Percentiles rank a stretch among this genome's conserved stretches.
Evolutionary conservation across 2,888 invertebrate genomes (phyloP).

Genomic region (Cephus spinipes): DNA sequence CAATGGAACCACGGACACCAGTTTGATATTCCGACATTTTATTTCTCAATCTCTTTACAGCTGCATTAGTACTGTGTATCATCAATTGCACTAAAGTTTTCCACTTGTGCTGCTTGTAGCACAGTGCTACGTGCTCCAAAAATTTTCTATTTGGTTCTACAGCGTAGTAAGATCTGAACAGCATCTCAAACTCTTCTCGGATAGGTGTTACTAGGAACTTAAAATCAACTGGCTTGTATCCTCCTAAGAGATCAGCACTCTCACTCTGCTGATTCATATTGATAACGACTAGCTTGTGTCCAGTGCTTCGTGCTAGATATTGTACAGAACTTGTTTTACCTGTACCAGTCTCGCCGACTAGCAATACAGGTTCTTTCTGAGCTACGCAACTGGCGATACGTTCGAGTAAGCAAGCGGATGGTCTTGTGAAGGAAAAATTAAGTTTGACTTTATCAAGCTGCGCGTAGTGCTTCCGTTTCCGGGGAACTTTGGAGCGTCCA

Average conservation of each 20-base stretch:
- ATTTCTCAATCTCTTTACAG: slow-evolving; percentile 69
- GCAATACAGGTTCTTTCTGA: slow-evolving; percentile 88
- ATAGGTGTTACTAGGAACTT: slow-evolving; percentile 86
- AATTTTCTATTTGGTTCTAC: slow-evolving; percentile 85
- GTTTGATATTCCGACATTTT: neutral
- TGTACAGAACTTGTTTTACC: slow-evolving; percentile 98
- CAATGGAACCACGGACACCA: slow-evolving; percentile 22
- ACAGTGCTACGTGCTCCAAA: slow-evolving; percentile 81
- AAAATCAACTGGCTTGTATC: slow-evolving; percentile 95
- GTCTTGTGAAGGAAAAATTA: slow-evolving; percentile 86
- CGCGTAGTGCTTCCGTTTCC: slow-evolving; percentile 42
- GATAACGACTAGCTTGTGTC: slow-evolving; percentile 89
- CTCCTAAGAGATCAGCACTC: slow-evolving; percentile 95
- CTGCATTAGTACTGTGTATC: slow-evolving; percentile 77
- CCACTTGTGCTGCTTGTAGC: slow-evolving; percentile 82
- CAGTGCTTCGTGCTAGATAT: slow-evolving; percentile 85
- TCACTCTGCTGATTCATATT: slow-evolving; percentile 99
- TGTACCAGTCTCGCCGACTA: slow-evolving; percentile 98
- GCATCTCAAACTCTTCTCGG: slow-evolving; percentile 82
- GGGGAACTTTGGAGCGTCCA: slow-evolving; percentile 72
- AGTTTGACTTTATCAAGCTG: slow-evolving; percentile 61
- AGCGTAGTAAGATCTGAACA: slow-evolving; percentile 85
- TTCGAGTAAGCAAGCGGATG: slow-evolving; percentile 86
- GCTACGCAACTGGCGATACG: slow-evolving; percentile 86
- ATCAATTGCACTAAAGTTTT: slow-evolving; percentile 79